These are phyloP conservation scores for Lycaon pictus DNA, from an alignment of 2,113 vertebrate genomes.

Conservation along the genomic window DNA sequence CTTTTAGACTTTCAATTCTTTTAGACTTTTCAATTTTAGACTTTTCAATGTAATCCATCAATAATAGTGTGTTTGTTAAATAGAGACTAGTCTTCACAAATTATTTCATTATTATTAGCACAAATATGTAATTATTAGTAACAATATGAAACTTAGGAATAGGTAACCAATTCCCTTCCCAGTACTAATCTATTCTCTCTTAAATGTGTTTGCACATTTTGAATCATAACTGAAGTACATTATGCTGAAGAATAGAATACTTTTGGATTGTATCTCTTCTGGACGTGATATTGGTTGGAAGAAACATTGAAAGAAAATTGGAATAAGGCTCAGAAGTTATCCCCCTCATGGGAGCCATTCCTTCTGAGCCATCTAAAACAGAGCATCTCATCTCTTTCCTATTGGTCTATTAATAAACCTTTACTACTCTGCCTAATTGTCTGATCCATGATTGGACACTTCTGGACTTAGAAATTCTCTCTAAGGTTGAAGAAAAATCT, in stretches of 20 bases:
- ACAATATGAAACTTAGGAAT: neutral
- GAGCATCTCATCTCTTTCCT: neutral
- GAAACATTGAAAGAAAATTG: neutral
- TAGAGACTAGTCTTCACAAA: neutral
- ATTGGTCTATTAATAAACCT: neutral
- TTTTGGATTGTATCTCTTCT: neutral
- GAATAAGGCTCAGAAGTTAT: neutral
- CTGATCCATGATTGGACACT: neutral
- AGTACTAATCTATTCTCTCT: neutral
- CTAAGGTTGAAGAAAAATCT: neutral
- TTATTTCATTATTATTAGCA: conserved; percentile 21
- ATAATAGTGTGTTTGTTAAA: neutral
- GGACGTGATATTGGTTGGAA: neutral
- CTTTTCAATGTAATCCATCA: neutral
- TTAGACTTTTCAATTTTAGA: neutral
- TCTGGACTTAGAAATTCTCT: neutral
- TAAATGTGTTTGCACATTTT: neutral
- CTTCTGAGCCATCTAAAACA: neutral
- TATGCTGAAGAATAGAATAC: neutral
- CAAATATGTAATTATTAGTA: neutral
- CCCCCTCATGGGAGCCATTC: neutral
- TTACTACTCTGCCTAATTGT: neutral
- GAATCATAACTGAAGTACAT: neutral
- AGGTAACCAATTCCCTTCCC: neutral
- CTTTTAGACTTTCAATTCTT: neutral